These are phyloP conservation scores for Hylaea fasciaria DNA, from an alignment of 2,888 invertebrate species.

Conservation along the genomic window DNA sequence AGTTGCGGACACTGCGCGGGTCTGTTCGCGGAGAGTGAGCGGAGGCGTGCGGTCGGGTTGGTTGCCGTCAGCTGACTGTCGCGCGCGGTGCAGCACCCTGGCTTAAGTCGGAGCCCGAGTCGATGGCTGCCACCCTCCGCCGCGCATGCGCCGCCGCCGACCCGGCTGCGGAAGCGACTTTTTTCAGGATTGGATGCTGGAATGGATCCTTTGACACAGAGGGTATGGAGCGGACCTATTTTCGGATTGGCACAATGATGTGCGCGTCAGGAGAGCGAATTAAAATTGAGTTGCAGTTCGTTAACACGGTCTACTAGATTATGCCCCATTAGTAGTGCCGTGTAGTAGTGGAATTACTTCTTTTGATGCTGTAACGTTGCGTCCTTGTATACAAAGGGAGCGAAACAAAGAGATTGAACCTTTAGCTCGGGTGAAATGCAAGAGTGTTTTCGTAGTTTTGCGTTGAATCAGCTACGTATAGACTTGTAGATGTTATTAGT, in stretches of 20 bases:
- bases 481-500: too few relatives aligned
- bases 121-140: conserved; percentile 74
- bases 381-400: too few relatives aligned
- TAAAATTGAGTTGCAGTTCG: too few relatives aligned
- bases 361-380: too few relatives aligned
- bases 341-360: too few relatives aligned
- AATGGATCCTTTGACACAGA: conserved; percentile 28
- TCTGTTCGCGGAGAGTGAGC: conserved; percentile 45
- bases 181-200: conserved; percentile 39
- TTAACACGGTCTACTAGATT: too few relatives aligned
- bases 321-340: too few relatives aligned
- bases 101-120: conserved; percentile 79
- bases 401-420: too few relatives aligned
- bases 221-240: not conserved
- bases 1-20: conserved; percentile 62
- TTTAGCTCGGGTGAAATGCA: too few relatives aligned
- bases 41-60: conserved; percentile 62
- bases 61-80: conserved; percentile 82
- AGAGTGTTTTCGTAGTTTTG: too few relatives aligned
- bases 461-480: too few relatives aligned
- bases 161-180: conserved; percentile 43
- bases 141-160: conserved; percentile 69
- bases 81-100: conserved; percentile 75
- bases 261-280: not conserved
- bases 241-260: not conserved